Evolutionary conservation across 2,797 vertebrate genomes (phyloP), one percentile per base, ranked within the genome.

Genomic region (Ceryle rudis): DNA sequence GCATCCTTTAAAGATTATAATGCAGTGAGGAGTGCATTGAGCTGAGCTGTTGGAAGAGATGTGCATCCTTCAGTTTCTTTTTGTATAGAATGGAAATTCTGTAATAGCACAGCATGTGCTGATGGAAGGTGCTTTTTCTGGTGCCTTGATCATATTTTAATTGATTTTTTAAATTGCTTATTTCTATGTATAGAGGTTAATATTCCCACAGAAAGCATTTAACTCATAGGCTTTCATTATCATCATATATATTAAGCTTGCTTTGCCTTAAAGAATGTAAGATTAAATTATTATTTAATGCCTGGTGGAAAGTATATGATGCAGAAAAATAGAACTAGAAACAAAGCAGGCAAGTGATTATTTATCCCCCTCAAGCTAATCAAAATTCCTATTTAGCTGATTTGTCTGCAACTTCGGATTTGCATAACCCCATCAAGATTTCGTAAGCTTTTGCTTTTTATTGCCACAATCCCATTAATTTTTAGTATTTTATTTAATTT

Each of bases 361-460:
- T 51, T 64, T 26, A 44, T 14, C 35, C 26, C 22, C 69, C 61
- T 62, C 44, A n/a, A 73, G 47, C 39, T n/a, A 44, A 67, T 73
- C 19, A n/a, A 47, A 85, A 42, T 52, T 79, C 73, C 55, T 46
- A 4, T 41, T 78, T 19, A 49, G n/a, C 81, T 42, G 60, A 35
- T 84, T 64, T 82, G 52, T 92, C 83, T 72, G 20, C 17, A 4
- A 3, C n/a, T 39, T 14, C 39, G 3, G 4, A 57, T 90, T 67
- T 86, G 84, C 83, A 62, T 65, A 74, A 42, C 52, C 70, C 81
- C 23, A 37, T 31, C 46, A 26, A 25, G 25, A 31, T 21, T 83
- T 58, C 84, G 88, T 71, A 39, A 94, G 92, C 72, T 92, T 94
- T 75, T 88, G 90, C 94, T 58, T 65, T 79, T 49, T 60, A 20